Conservation (phyloP, 2,888 invertebrate species). For the Cremastobaeus sp. region DNA sequence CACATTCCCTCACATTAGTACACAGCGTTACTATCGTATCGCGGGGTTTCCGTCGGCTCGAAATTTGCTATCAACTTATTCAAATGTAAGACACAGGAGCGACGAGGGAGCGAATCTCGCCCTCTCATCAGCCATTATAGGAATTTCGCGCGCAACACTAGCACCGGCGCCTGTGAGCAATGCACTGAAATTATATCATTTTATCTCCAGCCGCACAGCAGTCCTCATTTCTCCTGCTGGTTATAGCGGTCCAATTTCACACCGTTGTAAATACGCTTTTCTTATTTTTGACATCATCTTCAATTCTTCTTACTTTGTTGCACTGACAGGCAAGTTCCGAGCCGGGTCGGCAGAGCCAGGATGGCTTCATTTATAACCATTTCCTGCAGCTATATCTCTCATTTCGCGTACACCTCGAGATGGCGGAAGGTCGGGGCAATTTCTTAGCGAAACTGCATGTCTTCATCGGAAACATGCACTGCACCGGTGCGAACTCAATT, state of each 20-base stretch:
- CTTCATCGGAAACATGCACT: constrained; percentile 61
- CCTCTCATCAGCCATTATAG: constrained; percentile 47
- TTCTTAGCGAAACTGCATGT: constrained; percentile 62
- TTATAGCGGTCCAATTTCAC: constrained; percentile 76
- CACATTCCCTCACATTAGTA: constrained; percentile 5
- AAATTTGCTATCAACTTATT: constrained; percentile 27
- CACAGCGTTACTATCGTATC: not conserved
- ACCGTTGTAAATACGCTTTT: constrained; percentile 76
- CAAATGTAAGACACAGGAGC: constrained; percentile 22
- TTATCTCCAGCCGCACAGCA: constrained; percentile 61
- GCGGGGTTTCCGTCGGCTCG: not conserved
- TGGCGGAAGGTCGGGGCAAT: constrained; percentile 56
- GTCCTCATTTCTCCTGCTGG: constrained; percentile 71
- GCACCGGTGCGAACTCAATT: constrained; percentile 48
- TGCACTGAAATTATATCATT: constrained; percentile 69
- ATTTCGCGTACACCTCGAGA: constrained; percentile 62
- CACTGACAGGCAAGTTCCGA: constrained; percentile 68
- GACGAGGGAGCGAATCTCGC: constrained; percentile 13
- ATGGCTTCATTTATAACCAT: constrained; percentile 78
- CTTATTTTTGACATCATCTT: constrained; percentile 77
- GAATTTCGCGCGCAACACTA: constrained; percentile 31
- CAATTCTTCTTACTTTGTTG: constrained; percentile 78
- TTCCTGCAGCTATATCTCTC: constrained; percentile 73
- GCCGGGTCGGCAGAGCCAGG: constrained; percentile 63
- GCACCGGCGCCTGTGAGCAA: constrained; percentile 30